Evolutionary conservation across 2,113 vertebrate genomes (phyloP), one percentile per base, ranked within the genome.

Genomic region (Bettongia penicillata): DNA sequence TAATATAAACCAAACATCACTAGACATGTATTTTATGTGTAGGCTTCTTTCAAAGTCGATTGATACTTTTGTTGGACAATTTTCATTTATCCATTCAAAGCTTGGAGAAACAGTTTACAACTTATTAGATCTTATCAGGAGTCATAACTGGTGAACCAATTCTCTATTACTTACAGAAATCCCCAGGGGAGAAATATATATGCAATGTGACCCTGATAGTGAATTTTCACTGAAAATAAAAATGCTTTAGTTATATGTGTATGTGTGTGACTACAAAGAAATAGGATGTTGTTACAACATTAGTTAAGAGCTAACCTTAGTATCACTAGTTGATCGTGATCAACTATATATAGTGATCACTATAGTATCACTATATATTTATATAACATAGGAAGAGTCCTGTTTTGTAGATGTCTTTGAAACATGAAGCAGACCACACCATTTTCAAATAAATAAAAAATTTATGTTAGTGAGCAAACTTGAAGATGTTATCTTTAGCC

Each of bases 211-310:
- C 16, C n/a, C 14, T 84, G 16, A 43, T 43, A 84, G 26, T 91
- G 52, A 91, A 31, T 90, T 23, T 91, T 84, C 22, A 50, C 84
- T 96, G 92, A 95, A 28, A 95, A 50, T 94, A 91, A 94, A 94
- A 91, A 94, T 89, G 22, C 92, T 50, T 94, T 55, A 31, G 10
- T 89, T 95, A 89, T 92, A 5, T 84, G 37, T 77, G 12, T 77
- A 3, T 84, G 5, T 43, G 5, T 91, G 48, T 48, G 51, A 91
- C 25, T 53, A n/a, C 22, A 93, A 89, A 50, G 37, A 61, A 97
- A 95, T 48, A 61, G 19, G 12, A 26, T 12, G 26, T 9, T 8
- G 47, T 91, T n/a, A 90, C 6, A 92, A 96, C 91, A 91, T 93
- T n/a, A n/a, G 90, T 93, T 53, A 91, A 0, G 37, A 91, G 43